Conservation (phyloP, 2,113 vertebrate genomes). For the Rostratula benghalensis region DNA sequence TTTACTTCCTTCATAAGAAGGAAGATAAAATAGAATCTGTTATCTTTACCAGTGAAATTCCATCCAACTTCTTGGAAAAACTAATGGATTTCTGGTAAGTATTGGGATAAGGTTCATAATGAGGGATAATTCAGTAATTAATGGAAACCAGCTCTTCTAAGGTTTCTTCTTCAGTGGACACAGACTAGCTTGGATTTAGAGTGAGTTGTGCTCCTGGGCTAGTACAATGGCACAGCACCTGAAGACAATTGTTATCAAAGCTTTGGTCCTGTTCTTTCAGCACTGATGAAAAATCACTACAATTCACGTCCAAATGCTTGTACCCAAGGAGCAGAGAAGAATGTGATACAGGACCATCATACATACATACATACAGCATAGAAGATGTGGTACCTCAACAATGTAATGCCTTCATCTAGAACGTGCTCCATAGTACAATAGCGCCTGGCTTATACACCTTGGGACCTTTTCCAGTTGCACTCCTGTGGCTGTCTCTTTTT, state of each 20-base stretch:
- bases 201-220: background rate
- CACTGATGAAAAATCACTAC: background rate
- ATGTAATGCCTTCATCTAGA: background rate
- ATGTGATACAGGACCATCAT: background rate
- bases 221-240: background rate
- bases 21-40: background rate
- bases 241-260: background rate
- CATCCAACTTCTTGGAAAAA: conserved; percentile 3
- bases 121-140: background rate
- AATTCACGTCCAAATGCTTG: background rate
- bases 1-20: background rate
- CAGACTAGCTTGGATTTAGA: background rate
- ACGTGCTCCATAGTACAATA: background rate
- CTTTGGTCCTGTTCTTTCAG: background rate
- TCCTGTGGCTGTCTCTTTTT: background rate
- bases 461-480: background rate
- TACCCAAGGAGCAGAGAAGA: background rate
- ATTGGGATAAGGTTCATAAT: background rate
- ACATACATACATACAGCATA: too few relatives aligned
- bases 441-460: background rate
- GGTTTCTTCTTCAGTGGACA: background rate
- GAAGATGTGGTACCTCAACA: background rate
- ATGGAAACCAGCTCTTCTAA: background rate
- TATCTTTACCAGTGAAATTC: background rate
- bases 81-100: background rate